Evolutionary conservation across 2,113 vertebrate species (phyloP).

Genomic region (Cochlearius cochlearius): DNA sequence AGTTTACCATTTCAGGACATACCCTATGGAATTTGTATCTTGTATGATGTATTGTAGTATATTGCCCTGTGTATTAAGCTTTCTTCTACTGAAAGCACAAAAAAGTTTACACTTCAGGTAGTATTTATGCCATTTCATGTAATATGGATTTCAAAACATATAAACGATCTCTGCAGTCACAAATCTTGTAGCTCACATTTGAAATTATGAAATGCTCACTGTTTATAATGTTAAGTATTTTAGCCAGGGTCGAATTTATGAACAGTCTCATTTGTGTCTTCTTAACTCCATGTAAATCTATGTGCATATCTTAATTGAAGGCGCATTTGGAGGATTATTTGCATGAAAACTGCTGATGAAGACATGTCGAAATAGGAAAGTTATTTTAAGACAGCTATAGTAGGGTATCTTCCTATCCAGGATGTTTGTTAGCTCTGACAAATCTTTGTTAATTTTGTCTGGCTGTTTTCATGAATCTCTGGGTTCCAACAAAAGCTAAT

Average conservation of each 20-base stretch:
- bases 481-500: constrained; percentile 48
- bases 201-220: neutral
- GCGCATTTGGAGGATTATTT: constrained; percentile 39
- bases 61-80: neutral
- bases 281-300: constrained; percentile 67
- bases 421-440: constrained; percentile 40
- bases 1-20: neutral
- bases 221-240: neutral
- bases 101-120: neutral
- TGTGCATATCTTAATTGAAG: constrained; percentile 63
- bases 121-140: neutral
- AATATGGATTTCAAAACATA: neutral
- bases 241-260: neutral
- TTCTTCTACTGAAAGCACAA: neutral
- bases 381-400: constrained; percentile 61
- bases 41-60: neutral
- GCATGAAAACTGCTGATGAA: constrained; percentile 66
- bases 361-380: constrained; percentile 49
- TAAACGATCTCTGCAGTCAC: neutral
- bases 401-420: constrained; percentile 39
- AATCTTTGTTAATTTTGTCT: constrained; percentile 53
- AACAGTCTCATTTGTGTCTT: constrained; percentile 24
- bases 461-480: constrained; percentile 28
- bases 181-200: neutral
- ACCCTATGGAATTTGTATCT: neutral